Conservation (phyloP, 1,140 invertebrate genomes). For the Laupala kohalensis region DNA sequence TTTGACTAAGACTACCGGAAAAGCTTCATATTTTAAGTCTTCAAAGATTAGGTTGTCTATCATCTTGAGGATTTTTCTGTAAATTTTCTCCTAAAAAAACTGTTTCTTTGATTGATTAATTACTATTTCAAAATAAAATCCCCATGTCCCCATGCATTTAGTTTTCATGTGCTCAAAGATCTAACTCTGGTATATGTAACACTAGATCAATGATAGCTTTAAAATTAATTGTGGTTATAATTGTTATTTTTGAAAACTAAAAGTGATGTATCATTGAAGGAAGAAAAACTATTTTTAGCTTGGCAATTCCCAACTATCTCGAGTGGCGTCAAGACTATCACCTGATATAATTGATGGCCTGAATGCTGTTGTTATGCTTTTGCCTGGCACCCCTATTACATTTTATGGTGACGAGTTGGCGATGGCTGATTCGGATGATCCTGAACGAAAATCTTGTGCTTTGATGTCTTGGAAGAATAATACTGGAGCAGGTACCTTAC, state of each 20-base stretch:
- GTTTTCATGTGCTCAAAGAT: too few species aligned
- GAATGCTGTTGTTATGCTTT: conserved; percentile 53
- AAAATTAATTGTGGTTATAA: too few species aligned
- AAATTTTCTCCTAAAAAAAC: too few species aligned
- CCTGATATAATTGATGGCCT: conserved; percentile 38
- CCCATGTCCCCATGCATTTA: too few species aligned
- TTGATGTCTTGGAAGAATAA: conserved; percentile 15
- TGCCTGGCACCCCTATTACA: conserved; percentile 58
- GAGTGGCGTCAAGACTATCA: conserved; percentile 45
- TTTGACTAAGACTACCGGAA: too few species aligned
- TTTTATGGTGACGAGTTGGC: conserved; percentile 43
- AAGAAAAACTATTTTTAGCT: conserved; percentile 4
- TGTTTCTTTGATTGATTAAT: too few species aligned
- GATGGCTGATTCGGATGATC: conserved; percentile 31
- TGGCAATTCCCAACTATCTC: conserved; percentile 15
- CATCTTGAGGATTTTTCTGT: background rate
- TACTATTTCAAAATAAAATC: too few species aligned
- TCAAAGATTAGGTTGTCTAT: background rate
- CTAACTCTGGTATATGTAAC: too few species aligned
- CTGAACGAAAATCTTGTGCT: conserved; percentile 62
- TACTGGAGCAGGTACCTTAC: conserved; percentile 42
- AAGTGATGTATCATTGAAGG: background rate
- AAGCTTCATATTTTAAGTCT: background rate
- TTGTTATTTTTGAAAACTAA: background rate
- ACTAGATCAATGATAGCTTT: too few species aligned